Percentiles rank a stretch among this genome's conserved stretches.
These are phyloP conservation scores for Athene noctua DNA, from an alignment of 2,113 vertebrate species.

Conservation along the genomic window DNA sequence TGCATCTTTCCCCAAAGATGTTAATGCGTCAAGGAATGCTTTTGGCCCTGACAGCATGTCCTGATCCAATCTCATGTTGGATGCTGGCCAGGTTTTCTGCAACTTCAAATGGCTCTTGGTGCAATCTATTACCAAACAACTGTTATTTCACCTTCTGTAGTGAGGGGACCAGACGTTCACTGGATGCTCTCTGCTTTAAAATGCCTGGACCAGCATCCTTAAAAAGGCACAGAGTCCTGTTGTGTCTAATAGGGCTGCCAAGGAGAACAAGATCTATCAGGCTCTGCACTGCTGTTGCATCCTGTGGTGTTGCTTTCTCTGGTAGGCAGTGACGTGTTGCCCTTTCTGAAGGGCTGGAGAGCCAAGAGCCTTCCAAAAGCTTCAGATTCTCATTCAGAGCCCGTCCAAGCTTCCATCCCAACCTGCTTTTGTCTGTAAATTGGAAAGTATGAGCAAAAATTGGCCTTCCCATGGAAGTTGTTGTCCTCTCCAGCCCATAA, in stretches of 20 bases:
- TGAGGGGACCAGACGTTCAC: background rate
- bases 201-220: background rate
- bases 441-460: background rate
- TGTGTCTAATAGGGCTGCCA: background rate
- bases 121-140: background rate
- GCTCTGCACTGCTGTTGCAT: background rate
- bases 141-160: fast-evolving
- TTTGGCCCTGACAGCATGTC: fast-evolving
- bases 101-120: background rate
- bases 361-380: background rate
- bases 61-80: background rate
- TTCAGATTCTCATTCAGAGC: background rate
- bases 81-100: background rate
- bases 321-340: background rate
- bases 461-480: background rate
- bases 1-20: fast-evolving
- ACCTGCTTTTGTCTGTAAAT: background rate
- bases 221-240: background rate
- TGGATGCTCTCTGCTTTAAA: background rate
- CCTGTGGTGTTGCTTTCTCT: background rate
- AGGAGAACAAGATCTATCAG: background rate
- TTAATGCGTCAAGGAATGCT: background rate
- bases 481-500: background rate
- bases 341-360: background rate
- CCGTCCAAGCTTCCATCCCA: fast-evolving